These are phyloP conservation scores for Myotis planiceps DNA, from an alignment of 2,797 vertebrate species.

Conservation along the genomic window DNA sequence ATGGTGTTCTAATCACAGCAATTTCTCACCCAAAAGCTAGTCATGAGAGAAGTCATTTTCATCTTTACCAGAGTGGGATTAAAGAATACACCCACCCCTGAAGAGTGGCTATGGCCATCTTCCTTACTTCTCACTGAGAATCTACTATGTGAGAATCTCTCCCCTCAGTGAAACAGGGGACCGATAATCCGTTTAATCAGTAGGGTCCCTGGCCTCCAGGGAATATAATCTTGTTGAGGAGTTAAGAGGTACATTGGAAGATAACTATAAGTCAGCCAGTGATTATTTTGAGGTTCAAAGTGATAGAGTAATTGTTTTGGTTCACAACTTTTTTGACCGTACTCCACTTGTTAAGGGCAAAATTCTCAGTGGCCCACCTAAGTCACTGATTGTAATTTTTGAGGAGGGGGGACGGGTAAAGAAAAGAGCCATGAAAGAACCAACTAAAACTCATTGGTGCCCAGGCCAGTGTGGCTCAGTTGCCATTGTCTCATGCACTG, in stretches of 20 bases:
- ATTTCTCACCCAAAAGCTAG: background rate
- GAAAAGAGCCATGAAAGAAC: background rate
- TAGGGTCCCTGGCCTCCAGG: background rate
- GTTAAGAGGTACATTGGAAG: background rate
- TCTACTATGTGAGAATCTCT: background rate
- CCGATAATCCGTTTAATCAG: background rate
- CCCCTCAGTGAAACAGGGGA: background rate
- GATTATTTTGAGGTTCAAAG: background rate
- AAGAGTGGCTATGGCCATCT: background rate
- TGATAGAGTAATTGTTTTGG: background rate
- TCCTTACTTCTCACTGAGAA: background rate
- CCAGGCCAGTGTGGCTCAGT: background rate
- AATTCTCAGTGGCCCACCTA: background rate
- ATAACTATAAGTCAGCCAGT: background rate
- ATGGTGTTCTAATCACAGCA: background rate
- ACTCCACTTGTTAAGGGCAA: background rate
- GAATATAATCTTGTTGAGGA: background rate
- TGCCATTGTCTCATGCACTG: background rate
- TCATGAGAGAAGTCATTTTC: constrained; percentile 24
- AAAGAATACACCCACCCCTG: background rate
- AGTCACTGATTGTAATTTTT: background rate
- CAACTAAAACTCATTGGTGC: background rate
- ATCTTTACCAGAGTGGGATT: background rate
- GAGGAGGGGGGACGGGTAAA: background rate
- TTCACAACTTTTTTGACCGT: background rate